These are phyloP conservation scores for Drosophila helvetica DNA, from an alignment of 2,888 invertebrate genomes.

Conservation along the genomic window DNA sequence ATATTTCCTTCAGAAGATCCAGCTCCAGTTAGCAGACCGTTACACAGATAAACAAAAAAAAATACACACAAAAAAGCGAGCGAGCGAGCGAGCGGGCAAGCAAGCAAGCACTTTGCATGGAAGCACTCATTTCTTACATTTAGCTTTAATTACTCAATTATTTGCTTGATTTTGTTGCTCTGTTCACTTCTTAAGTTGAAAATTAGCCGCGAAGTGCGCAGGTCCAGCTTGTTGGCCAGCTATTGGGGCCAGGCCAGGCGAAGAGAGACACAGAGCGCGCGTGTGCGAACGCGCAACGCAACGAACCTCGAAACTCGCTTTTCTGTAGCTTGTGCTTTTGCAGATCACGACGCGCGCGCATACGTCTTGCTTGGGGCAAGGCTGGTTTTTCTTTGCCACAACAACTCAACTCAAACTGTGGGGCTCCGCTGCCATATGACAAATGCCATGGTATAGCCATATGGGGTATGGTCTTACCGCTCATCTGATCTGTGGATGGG, in stretches of 20 bases:
- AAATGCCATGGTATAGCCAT: neutral
- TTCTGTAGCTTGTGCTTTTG: neutral
- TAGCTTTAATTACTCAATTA: slow-evolving; percentile 61
- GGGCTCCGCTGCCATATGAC: neutral
- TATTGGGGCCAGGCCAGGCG: slow-evolving; percentile 12
- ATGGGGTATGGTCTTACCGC: neutral
- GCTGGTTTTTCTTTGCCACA: neutral
- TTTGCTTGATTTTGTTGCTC: slow-evolving; percentile 44
- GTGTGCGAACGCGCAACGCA: slow-evolving; percentile 72
- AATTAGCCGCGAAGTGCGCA: slow-evolving; percentile 58
- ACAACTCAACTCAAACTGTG: neutral
- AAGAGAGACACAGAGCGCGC: slow-evolving; percentile 55
- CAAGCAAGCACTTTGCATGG: slow-evolving; percentile 22
- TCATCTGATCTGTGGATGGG: neutral
- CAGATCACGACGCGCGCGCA: neutral
- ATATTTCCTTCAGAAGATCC: slow-evolving; percentile 2
- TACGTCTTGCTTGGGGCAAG: neutral
- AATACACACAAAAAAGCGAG: slow-evolving; percentile 12
- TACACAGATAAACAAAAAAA: slow-evolving; percentile 18
- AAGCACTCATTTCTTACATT: slow-evolving; percentile 54
- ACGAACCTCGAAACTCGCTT: slow-evolving; percentile 60
- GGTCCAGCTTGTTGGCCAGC: slow-evolving; percentile 33
- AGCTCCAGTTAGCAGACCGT: slow-evolving; percentile 30
- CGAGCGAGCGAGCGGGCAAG: no score
- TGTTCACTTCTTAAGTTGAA: slow-evolving; percentile 50